Base-by-base conservation (phyloP, 1,140 invertebrate species). In the Diabrotica undecimpunctata region DNA sequence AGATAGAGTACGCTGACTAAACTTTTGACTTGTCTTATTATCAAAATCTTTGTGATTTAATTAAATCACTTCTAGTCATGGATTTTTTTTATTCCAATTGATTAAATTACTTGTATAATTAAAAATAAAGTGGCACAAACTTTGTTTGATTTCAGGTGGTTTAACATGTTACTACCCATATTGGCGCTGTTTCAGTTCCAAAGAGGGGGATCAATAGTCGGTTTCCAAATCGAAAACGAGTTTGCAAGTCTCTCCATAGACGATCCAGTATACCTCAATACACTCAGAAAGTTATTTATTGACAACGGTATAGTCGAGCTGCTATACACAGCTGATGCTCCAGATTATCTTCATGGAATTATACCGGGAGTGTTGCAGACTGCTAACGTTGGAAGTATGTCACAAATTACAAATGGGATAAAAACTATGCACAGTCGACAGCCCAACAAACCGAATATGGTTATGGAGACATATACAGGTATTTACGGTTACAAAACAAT, bases 201-300 rank as follows among this genome's bases (percentile, higher is more conserved):
- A 0, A 74, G 79, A 51, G 84, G 84, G 10, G 86, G 86, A 6
- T 80, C 85, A 1, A 85, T 88, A 59, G 85, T 88, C 50, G 82
- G 80, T 25, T 57, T 71, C 25, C 72, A 73, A 70, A 67, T 87
- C 64, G 85, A 87, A 73, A 87, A 87, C 73, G 85, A 87, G 70
- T 86, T 83, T 69, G 84, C 81, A 7, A 72, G 58, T 62, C 75
- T 72, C 51, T 64, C 64, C 52, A 54, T 54, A 36, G 39, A 35
- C 8, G 80, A 83, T 53, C 70, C 72, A 6, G 60, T 74, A 7
- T 84, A 86, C 74, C 69, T 86, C 53, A 70, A 78, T 46, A 72
- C 73, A 39, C 65, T 86, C 3, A 79, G 79, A 70, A 61, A 79
- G 7, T 66, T 77, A 11, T 66, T 79, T 14, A 60, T 70, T 41